phyloP scores from a whole-genome alignment of 1,140 invertebrate genomes.

The Nixonia krombeini region DNA sequence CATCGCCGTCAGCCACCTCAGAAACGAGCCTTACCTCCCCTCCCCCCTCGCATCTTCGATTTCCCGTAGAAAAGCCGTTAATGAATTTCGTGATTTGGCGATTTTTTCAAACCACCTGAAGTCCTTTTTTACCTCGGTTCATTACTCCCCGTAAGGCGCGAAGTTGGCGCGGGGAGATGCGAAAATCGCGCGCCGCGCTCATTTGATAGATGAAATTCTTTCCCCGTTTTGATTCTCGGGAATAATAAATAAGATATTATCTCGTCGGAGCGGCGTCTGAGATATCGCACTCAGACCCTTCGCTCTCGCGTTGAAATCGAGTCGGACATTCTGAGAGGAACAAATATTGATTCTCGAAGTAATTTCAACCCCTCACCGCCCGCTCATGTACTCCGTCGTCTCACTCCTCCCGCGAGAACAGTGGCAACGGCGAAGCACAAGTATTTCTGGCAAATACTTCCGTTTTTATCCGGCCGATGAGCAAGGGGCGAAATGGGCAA shows the following conservation, averaged over 20 bases:
- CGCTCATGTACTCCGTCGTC: constrained; percentile 7
- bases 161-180: not conserved
- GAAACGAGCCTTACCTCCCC: constrained; percentile 19
- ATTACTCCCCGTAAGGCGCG: no score
- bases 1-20: not conserved
- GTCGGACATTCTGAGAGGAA: constrained; percentile 50
- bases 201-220: constrained; percentile 27
- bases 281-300: constrained; percentile 26
- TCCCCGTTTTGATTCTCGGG: constrained; percentile 24
- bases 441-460: constrained; percentile 69
- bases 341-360: constrained; percentile 61
- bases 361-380: constrained; percentile 49
- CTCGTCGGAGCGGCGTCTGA: constrained; percentile 22
- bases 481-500: constrained; percentile 50
- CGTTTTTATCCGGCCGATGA: constrained; percentile 55
- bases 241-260: constrained; percentile 46
- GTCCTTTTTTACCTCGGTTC: no score
- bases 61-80: constrained; percentile 28
- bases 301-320: constrained; percentile 39
- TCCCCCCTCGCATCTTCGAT: constrained; percentile 36
- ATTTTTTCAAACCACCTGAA: no score
- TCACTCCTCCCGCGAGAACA: constrained; percentile 22
- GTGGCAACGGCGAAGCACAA: constrained; percentile 47
- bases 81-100: constrained; percentile 64
- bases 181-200: no score